Evolutionary conservation across 1,140 invertebrate species (phyloP).

Genomic region (Trypoxylus dichotomus): DNA sequence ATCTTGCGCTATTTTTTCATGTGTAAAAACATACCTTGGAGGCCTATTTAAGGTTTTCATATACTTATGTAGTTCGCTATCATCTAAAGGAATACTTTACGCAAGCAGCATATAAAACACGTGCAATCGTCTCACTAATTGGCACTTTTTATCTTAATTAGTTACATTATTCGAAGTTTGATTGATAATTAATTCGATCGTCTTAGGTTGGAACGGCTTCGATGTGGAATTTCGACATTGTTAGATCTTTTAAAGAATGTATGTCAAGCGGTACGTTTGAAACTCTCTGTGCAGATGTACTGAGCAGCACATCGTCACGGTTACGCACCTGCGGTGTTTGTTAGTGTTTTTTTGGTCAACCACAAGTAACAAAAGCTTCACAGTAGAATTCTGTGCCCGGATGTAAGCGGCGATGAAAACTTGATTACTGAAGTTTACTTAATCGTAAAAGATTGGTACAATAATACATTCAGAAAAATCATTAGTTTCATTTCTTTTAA

Average conservation of each 20-base stretch:
- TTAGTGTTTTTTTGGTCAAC: no score
- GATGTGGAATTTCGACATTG: constrained; percentile 15
- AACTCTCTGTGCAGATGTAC: background rate
- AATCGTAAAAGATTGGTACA: no score
- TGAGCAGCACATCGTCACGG: no score
- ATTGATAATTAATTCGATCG: constrained; percentile 11
- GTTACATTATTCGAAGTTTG: background rate
- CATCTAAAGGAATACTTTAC: background rate
- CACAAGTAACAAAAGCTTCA: no score
- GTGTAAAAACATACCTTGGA: background rate
- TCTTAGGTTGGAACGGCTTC: background rate
- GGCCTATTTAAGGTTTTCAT: background rate
- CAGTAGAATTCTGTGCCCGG: no score
- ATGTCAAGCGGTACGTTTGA: background rate
- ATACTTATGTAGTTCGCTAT: background rate
- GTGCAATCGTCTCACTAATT: background rate
- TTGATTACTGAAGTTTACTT: no score
- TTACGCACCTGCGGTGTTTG: no score
- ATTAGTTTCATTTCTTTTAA: no score
- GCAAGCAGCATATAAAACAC: background rate
- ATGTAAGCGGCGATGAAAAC: no score
- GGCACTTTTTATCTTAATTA: constrained; percentile 19
- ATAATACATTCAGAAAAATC: no score
- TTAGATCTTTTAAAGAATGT: constrained; percentile 11
- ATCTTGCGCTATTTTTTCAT: background rate